Percentiles rank a stretch among this genome's conserved stretches.
Evolutionary conservation across 2,888 invertebrate genomes (phyloP).

Genomic region (Diarsia brunnea): DNA sequence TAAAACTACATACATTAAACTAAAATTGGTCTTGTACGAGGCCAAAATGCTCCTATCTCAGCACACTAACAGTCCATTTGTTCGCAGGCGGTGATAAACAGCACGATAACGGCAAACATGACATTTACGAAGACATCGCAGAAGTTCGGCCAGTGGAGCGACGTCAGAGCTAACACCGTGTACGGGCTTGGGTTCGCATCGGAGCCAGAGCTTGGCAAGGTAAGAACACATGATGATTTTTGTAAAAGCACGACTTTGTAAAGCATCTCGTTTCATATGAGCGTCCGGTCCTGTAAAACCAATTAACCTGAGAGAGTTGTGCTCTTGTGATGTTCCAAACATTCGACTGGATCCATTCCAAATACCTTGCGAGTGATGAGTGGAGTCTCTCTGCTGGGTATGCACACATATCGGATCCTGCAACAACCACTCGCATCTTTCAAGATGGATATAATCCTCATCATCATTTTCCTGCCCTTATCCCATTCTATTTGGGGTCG

Average conservation of each 20-base stretch:
- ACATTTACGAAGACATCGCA: constrained; percentile 99
- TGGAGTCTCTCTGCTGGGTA: too few relatives aligned
- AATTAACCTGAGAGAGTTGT: neutral
- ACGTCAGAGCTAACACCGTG: constrained; percentile 98
- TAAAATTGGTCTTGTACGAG: too few relatives aligned
- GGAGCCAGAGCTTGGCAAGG: constrained; percentile 98
- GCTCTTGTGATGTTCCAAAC: neutral
- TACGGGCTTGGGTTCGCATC: constrained; percentile 99
- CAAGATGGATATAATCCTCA: too few relatives aligned
- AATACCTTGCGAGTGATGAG: too few relatives aligned
- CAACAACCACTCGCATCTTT: too few relatives aligned
- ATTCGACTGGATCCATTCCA: neutral
- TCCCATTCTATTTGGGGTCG: too few relatives aligned
- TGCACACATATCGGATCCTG: too few relatives aligned
- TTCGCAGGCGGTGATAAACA: constrained; percentile 98
- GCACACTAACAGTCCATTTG: constrained; percentile 19
- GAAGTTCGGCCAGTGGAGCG: constrained; percentile 99
- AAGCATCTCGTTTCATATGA: neutral
- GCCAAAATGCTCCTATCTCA: too few relatives aligned
- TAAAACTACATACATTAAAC: too few relatives aligned
- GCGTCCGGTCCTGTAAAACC: neutral
- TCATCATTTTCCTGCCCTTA: too few relatives aligned
- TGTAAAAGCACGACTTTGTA: neutral
- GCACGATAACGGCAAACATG: constrained; percentile 99
- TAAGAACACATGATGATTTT: constrained; percentile 71